phyloP scores from a whole-genome alignment of 2,113 vertebrate species.

The Vidua chalybeata region DNA sequence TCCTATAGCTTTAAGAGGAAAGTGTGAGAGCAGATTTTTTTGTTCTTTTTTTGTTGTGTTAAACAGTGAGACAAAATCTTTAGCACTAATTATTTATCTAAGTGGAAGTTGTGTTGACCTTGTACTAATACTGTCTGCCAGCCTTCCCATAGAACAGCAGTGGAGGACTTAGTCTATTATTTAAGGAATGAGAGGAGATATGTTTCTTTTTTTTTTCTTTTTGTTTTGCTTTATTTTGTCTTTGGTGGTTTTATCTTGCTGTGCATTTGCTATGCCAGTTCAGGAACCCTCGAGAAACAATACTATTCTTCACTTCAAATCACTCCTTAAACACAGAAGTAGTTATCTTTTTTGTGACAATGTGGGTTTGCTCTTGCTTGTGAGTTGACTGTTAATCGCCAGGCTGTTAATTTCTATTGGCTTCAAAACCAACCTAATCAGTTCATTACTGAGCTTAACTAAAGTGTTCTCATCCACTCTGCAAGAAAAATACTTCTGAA shows the following conservation, averaged over 20 bases:
- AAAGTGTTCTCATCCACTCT: slow-evolving; percentile 4
- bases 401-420: background rate
- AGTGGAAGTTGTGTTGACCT: background rate
- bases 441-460: slow-evolving; percentile 11
- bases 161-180: background rate
- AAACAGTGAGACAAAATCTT: background rate
- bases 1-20: background rate
- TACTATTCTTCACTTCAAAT: background rate
- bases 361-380: background rate
- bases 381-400: background rate
- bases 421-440: background rate
- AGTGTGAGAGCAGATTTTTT: background rate
- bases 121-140: background rate
- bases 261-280: background rate
- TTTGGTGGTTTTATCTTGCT: background rate
- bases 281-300: background rate
- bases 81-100: background rate
- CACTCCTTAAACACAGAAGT: background rate
- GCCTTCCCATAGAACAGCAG: accelerated
- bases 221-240: background rate
- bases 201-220: background rate
- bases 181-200: background rate
- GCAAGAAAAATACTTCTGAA: slow-evolving; percentile 11
- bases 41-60: background rate
- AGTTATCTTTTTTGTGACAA: background rate